Evolutionary conservation across 2,113 vertebrate species (phyloP).

Genomic region (Apus apus): DNA sequence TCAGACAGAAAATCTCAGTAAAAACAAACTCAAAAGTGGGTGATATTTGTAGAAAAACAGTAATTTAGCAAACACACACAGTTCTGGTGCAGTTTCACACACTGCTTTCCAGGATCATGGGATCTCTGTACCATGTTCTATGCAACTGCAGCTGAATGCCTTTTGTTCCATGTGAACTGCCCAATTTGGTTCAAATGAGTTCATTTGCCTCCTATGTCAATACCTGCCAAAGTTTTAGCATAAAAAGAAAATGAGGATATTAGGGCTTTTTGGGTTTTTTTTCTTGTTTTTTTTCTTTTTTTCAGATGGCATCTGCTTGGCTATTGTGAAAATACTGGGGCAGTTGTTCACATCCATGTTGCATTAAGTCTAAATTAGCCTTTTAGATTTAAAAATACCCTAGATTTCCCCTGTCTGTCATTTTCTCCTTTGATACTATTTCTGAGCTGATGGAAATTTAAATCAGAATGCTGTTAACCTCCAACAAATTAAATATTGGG

Average conservation of each 20-base stretch:
- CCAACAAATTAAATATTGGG: neutral
- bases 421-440: slow-evolving; percentile 1
- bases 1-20: neutral
- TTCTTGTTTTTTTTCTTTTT: neutral
- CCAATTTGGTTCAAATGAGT: neutral
- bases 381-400: slow-evolving; percentile 19
- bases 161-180: slow-evolving; percentile 12
- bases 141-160: neutral
- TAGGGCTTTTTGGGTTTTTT: neutral
- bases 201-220: neutral
- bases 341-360: slow-evolving; percentile 7
- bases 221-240: slow-evolving; percentile 13
- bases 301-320: neutral
- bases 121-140: neutral
- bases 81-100: neutral
- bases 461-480: slow-evolving; percentile 13
- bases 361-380: slow-evolving; percentile 41
- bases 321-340: neutral
- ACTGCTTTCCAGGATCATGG: neutral
- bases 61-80: neutral
- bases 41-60: neutral
- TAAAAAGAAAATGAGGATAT: slow-evolving; percentile 24
- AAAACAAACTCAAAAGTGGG: neutral
- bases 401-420: neutral
- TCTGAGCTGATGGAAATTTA: slow-evolving; percentile 9